A percentile compares a stretch with the other conserved stretches of the same genome.
Evolutionary conservation across 2,113 vertebrate species (phyloP).

Genomic region (Dipodomys stephensi): DNA sequence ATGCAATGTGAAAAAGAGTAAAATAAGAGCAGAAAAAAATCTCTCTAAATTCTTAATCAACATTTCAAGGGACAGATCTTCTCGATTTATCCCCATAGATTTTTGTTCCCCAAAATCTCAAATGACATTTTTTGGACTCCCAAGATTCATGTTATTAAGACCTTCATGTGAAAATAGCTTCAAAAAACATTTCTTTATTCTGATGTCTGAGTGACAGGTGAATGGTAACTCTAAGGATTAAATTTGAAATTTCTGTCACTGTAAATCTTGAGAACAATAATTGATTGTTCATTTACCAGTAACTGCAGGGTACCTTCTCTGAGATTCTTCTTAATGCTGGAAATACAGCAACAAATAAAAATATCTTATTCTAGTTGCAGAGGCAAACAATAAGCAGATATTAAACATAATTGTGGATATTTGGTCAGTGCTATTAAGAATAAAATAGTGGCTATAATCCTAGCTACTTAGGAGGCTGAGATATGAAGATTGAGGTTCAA

Average conservation of each 20-base stretch:
- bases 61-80: neutral
- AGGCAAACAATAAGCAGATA: neutral
- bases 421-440: neutral
- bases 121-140: neutral
- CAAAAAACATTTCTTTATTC: neutral
- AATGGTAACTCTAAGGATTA: neutral
- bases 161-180: neutral
- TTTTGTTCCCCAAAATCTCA: neutral
- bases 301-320: neutral
- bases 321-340: neutral
- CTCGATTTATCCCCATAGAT: neutral
- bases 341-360: neutral
- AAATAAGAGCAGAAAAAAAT: neutral
- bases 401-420: neutral
- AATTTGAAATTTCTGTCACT: neutral
- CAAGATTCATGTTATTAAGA: neutral
- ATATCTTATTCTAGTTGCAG: neutral
- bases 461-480: too few species aligned
- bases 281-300: neutral
- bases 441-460: neutral
- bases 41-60: neutral
- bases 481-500: too few species aligned
- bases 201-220: neutral
- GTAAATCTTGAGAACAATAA: neutral
- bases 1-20: neutral